Evolutionary conservation across 2,888 invertebrate genomes (phyloP).

Genomic region (Orchestes rusci): DNA sequence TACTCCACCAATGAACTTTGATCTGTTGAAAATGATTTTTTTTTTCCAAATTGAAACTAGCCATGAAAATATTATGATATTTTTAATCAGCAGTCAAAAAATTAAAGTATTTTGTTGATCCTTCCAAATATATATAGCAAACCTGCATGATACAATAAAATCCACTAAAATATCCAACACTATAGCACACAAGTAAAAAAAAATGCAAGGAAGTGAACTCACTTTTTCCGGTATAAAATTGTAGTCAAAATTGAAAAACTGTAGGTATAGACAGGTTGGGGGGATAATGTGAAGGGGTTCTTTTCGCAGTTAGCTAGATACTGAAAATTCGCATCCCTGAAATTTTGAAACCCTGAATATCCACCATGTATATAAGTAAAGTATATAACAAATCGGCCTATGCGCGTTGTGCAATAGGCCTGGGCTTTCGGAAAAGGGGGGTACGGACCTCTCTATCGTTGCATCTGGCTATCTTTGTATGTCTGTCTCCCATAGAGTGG

Average conservation of each 20-base stretch:
- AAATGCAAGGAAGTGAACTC: no score
- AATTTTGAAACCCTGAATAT: slow-evolving; percentile 24
- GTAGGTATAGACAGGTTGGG: slow-evolving; percentile 45
- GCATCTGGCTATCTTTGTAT: slow-evolving; percentile 21
- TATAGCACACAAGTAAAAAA: no score
- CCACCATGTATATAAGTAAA: slow-evolving; percentile 25
- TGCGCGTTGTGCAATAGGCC: slow-evolving; percentile 18
- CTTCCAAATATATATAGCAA: no score
- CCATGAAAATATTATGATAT: neutral
- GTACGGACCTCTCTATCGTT: slow-evolving; percentile 16
- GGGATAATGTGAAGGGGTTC: slow-evolving; percentile 40
- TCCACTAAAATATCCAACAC: no score
- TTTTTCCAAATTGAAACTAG: neutral
- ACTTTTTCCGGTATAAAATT: slow-evolving; percentile 19
- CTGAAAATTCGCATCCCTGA: slow-evolving; percentile 39
- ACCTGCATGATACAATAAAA: no score
- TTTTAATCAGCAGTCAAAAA: no score
- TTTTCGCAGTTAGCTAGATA: slow-evolving; percentile 46
- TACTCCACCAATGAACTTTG: no score
- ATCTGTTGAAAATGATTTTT: neutral
- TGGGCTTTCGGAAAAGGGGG: slow-evolving; percentile 7
- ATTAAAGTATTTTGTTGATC: neutral
- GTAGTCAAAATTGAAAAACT: slow-evolving; percentile 32
- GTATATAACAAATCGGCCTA: slow-evolving; percentile 24
- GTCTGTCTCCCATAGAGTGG: slow-evolving; percentile 18